Base-by-base conservation (phyloP, 1,140 invertebrate species). In the Lasioglossum albipes region DNA sequence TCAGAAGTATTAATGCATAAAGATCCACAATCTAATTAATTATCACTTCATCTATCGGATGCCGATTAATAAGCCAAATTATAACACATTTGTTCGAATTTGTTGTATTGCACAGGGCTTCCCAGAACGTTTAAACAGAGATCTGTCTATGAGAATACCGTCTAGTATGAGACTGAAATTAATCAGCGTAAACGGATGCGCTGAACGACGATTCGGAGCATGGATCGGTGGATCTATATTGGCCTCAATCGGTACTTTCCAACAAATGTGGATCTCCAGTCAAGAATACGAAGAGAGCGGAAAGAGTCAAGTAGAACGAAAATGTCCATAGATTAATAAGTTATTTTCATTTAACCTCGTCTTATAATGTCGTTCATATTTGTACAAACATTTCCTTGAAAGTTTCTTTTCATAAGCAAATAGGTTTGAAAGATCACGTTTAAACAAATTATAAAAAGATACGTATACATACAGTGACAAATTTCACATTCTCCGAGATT, bases 141-240 rank as follows among this genome's bases (percentile, higher is more conserved):
- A 99, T 93, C 93, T 99, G 22, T 97, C 97, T 16, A 95, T 97
- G 65, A 96, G 98, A 90, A 95, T 98, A 81, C 98, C 98, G 42
- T 97, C 98, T 18, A 97, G 96, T 87, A 97, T 97, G 96, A 94
- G 96, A 76, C 92, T 97, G n/a, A 97, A 97, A 94, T 91, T 97
- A 57, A 96, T 97, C 41, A 95, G 95, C 84, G 94, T 95, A 3
- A 96, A 96, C 89, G 96, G 96, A 54, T 95, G 95, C 72, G 94
- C 95, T 42, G 97, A 98, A 92, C 93, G 97, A 84, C 93, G 96
- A 88, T 98, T 97, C 93, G 97, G 97, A 61, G 96, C 97, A n/a
- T 98, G 97, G 97, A 98, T 98, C 84, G 97, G 97, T 65, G 97
- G 97, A 22, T 98, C 97, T 0, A 98, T 98, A 91, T 93, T 98